Evolutionary conservation across 2,888 invertebrate genomes (phyloP).

Genomic region (Andrena camellia): DNA sequence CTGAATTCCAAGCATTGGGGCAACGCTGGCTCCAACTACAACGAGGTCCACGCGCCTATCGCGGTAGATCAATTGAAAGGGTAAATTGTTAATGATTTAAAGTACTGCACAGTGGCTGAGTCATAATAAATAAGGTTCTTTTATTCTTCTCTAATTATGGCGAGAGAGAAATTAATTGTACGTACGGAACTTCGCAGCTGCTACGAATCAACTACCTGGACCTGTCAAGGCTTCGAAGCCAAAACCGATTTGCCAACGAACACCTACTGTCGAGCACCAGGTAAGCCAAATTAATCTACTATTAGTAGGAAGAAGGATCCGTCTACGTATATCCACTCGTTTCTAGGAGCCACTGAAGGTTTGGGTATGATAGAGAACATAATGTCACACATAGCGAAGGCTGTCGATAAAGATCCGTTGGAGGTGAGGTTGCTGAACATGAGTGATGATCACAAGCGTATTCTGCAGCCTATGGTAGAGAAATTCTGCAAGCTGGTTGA

Average conservation of each 20-base stretch:
- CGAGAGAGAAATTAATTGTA: neutral
- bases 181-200: slow-evolving; percentile 84
- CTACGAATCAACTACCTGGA: slow-evolving; percentile 89
- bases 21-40: slow-evolving; percentile 75
- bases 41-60: slow-evolving; percentile 86
- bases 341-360: slow-evolving; percentile 85
- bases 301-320: neutral
- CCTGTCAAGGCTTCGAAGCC: slow-evolving; percentile 83
- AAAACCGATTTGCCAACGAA: slow-evolving; percentile 89
- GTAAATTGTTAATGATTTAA: slow-evolving; percentile 18
- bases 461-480: slow-evolving; percentile 86
- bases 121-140: too few relatives aligned
- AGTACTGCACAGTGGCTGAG: neutral
- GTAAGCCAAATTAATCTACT: slow-evolving; percentile 82
- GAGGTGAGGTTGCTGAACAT: slow-evolving; percentile 88
- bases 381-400: slow-evolving; percentile 89
- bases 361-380: slow-evolving; percentile 88
- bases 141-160: neutral
- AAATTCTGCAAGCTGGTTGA: slow-evolving; percentile 87
- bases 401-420: slow-evolving; percentile 87
- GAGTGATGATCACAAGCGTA: slow-evolving; percentile 84
- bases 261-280: slow-evolving; percentile 91
- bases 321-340: too few relatives aligned
- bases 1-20: slow-evolving; percentile 85
- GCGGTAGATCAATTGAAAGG: slow-evolving; percentile 79